phyloP scores from a whole-genome alignment of 2,888 invertebrate species.

The Epicampocera succincta region DNA sequence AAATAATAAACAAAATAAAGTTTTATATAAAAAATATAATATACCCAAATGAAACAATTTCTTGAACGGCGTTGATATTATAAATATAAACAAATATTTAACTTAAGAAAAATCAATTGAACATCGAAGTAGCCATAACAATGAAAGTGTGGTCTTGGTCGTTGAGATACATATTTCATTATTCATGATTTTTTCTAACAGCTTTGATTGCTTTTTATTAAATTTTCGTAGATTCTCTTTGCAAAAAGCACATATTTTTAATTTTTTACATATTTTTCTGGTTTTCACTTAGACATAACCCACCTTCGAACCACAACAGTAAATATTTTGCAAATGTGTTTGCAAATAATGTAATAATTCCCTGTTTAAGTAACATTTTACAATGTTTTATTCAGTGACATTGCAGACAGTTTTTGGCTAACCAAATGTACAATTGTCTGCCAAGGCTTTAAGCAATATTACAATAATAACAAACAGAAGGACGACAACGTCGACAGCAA shows the following conservation, averaged over 20 bases:
- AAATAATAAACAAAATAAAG: too few species aligned
- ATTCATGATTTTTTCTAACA: too few species aligned
- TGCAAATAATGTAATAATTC: constrained; percentile 52
- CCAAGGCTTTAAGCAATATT: constrained; percentile 64
- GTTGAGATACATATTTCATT: too few species aligned
- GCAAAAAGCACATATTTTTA: neutral
- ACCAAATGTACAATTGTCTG: constrained; percentile 69
- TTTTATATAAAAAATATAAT: too few species aligned
- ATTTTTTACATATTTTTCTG: neutral
- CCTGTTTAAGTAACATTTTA: constrained; percentile 59
- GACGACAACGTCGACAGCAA: constrained; percentile 23
- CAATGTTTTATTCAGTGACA: constrained; percentile 65
- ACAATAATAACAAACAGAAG: constrained; percentile 50
- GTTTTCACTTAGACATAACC: neutral
- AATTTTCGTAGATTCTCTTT: too few species aligned
- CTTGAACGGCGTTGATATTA: too few species aligned
- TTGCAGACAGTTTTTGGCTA: constrained; percentile 69
- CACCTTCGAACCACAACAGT: neutral
- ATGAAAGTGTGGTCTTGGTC: too few species aligned
- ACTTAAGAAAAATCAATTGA: too few species aligned
- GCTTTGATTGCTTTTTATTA: too few species aligned
- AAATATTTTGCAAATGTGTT: constrained; percentile 15
- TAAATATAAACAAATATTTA: too few species aligned
- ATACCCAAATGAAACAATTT: too few species aligned
- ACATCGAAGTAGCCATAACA: too few species aligned